A percentile compares a stretch with the other conserved stretches of the same genome.
Evolutionary conservation across 2,797 vertebrate genomes (phyloP).

Genomic region (Enteromius viviparus): DNA sequence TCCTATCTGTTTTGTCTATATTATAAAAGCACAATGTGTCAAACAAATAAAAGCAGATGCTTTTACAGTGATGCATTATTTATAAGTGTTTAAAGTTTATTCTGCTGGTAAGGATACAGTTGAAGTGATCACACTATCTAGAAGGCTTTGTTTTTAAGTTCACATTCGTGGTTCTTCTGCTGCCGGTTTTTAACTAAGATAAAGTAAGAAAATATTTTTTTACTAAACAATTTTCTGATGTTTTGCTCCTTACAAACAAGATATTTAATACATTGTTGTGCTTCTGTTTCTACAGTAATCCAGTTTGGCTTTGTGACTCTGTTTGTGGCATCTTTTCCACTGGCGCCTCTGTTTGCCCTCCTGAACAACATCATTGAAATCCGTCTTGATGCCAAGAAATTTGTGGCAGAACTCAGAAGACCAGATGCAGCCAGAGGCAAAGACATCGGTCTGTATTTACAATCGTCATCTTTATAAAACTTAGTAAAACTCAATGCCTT

Average conservation of each 20-base stretch:
- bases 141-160: no score
- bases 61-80: no score
- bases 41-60: no score
- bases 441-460: slow-evolving; percentile 87
- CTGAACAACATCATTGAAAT: slow-evolving; percentile 99
- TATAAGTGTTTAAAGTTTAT: no score
- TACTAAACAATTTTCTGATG: neutral
- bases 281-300: slow-evolving; percentile 82
- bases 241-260: neutral
- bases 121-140: no score
- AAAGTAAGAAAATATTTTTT: neutral
- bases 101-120: no score
- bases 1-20: no score
- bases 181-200: no score
- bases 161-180: no score
- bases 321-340: slow-evolving; percentile 95
- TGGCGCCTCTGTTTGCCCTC: slow-evolving; percentile 94
- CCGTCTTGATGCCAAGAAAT: slow-evolving; percentile 96
- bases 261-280: neutral
- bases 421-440: slow-evolving; percentile 93
- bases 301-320: slow-evolving; percentile 98
- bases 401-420: slow-evolving; percentile 90
- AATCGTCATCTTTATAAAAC: no score
- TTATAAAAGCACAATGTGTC: no score
- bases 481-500: no score